These are phyloP conservation scores for Heptranchias perlo DNA, from an alignment of 2,113 vertebrate species.

Conservation along the genomic window DNA sequence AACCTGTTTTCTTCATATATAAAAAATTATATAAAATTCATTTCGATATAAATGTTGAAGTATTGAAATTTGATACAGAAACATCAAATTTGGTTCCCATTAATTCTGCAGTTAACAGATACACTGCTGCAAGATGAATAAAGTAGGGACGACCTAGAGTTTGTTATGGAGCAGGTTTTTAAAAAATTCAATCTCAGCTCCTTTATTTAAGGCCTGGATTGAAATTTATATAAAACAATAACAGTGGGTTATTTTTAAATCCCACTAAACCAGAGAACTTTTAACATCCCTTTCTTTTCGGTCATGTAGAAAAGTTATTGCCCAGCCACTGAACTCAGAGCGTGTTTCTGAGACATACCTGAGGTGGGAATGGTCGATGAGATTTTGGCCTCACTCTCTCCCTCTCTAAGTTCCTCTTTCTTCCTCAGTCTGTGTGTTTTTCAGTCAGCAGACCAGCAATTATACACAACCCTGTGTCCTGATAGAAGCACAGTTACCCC, in stretches of 20 bases:
- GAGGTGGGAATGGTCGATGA: neutral
- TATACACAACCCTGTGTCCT: neutral
- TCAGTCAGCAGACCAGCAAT: neutral
- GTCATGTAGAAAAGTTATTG: neutral
- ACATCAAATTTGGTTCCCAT: neutral
- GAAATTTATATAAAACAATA: neutral
- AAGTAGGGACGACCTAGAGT: neutral
- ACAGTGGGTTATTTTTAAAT: neutral
- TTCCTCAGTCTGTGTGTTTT: neutral
- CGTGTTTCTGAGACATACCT: neutral
- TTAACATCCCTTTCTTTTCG: neutral
- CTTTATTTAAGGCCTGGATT: neutral
- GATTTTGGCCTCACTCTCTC: neutral
- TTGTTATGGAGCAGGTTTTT: neutral
- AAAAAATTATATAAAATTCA: neutral
- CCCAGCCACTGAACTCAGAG: neutral
- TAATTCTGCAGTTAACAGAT: neutral
- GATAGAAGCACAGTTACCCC: neutral
- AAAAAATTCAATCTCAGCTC: neutral
- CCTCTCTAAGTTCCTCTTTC: neutral
- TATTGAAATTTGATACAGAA: neutral
- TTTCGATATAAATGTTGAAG: neutral
- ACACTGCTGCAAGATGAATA: neutral
- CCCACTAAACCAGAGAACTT: neutral
- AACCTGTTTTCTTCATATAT: neutral